Conservation (phyloP, 2,888 invertebrate species). For the Eustalomyia histrio region DNA sequence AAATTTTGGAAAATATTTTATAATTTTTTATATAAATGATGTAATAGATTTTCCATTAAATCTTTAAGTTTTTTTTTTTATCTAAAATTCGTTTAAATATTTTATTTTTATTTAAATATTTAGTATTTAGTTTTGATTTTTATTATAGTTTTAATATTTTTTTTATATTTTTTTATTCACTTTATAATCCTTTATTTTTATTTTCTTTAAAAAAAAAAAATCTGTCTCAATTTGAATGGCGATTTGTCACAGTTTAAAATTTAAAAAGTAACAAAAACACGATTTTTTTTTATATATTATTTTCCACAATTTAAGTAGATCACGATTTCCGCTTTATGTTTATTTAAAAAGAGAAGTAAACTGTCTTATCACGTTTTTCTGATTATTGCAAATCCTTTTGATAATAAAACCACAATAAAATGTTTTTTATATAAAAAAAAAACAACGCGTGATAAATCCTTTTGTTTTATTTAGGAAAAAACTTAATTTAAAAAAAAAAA, state of each 20-base stretch:
- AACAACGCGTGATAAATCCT: conserved; percentile 36
- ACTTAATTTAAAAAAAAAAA: background rate
- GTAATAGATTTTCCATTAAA: no score
- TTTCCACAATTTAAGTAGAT: conserved; percentile 47
- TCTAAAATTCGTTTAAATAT: no score
- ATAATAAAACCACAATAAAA: background rate
- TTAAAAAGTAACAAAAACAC: conserved; percentile 3
- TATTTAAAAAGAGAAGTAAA: background rate
- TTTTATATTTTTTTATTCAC: conserved; percentile 5
- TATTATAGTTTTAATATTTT: background rate
- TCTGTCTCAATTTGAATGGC: conserved; percentile 6
- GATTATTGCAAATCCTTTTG: conserved; percentile 51
- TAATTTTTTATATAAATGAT: no score
- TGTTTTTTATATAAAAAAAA: background rate
- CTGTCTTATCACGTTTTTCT: conserved; percentile 49
- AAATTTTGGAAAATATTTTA: no score
- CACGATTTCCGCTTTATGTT: conserved; percentile 54
- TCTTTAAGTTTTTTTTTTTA: no score
- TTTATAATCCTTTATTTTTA: background rate
- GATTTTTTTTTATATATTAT: background rate
- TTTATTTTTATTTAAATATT: no score
- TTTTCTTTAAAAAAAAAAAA: conserved; percentile 13
- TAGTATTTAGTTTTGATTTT: background rate
- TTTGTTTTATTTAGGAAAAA: background rate
- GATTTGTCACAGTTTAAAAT: background rate